A percentile compares a stretch with the other conserved stretches of the same genome.
phyloP scores from a whole-genome alignment of 2,113 vertebrate genomes.

The Cyanoramphus novaezelandiae region DNA sequence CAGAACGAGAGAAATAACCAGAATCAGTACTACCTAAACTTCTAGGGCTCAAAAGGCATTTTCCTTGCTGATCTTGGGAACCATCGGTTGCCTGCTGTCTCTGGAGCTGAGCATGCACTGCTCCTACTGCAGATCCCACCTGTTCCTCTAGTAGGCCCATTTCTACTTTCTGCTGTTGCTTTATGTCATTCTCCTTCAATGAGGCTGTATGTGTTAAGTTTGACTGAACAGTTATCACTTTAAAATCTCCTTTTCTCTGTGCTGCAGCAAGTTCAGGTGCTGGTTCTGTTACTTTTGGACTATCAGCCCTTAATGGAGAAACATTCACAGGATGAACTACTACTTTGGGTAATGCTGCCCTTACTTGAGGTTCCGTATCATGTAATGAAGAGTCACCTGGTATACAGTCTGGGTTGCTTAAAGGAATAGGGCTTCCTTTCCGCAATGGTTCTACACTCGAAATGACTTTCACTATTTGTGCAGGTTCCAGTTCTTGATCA shows the following conservation, averaged over 20 bases:
- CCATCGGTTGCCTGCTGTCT: conserved; percentile 95
- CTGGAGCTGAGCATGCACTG: conserved; percentile 89
- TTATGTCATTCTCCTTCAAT: conserved; percentile 80
- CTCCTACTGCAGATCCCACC: conserved; percentile 72
- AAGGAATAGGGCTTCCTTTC: conserved; percentile 69
- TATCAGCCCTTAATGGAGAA: conserved; percentile 87
- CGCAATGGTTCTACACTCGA: conserved; percentile 75
- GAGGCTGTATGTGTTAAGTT: conserved; percentile 74
- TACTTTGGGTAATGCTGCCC: conserved; percentile 88
- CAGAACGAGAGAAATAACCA: conserved; percentile 96
- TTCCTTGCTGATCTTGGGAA: conserved; percentile 90
- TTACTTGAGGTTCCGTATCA: conserved; percentile 81
- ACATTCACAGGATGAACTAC: conserved; percentile 89
- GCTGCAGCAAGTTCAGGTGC: conserved; percentile 79
- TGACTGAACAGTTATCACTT: conserved; percentile 69
- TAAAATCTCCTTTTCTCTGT: conserved; percentile 85
- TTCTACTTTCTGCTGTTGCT: conserved; percentile 75
- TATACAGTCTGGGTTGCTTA: conserved; percentile 58
- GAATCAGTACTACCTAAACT: conserved; percentile 97
- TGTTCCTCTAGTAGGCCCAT: conserved; percentile 80
- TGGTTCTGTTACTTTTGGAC: conserved; percentile 81
- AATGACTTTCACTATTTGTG: conserved; percentile 75
- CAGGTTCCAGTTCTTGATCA: conserved; percentile 79
- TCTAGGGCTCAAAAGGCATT: conserved; percentile 91
- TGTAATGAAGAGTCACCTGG: conserved; percentile 71